These are phyloP conservation scores for Amaurobius ferox DNA, from an alignment of 2,888 invertebrate species.

Conservation along the genomic window DNA sequence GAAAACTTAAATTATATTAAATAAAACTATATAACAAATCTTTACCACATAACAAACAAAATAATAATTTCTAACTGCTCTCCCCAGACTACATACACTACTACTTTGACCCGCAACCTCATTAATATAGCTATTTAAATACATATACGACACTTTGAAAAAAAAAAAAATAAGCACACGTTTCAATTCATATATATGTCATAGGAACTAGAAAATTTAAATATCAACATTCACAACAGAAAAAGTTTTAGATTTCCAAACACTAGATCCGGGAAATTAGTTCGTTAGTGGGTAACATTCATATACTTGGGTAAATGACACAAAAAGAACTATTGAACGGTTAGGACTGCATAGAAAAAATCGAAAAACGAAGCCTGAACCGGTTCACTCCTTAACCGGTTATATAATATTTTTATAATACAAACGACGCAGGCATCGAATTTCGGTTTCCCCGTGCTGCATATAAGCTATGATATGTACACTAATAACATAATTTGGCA, in stretches of 20 bases:
- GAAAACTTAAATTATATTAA: slow-evolving; percentile 18
- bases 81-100: slow-evolving; percentile 32
- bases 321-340: neutral
- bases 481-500: slow-evolving; percentile 21
- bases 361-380: slow-evolving; percentile 34
- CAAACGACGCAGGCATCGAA: slow-evolving; percentile 53
- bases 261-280: neutral
- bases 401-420: slow-evolving; percentile 70
- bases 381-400: slow-evolving; percentile 39
- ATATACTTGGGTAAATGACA: neutral
- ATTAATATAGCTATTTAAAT: slow-evolving; percentile 41
- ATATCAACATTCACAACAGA: slow-evolving; percentile 67
- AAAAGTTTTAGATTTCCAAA: slow-evolving; percentile 23
- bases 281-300: neutral
- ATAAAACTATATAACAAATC: slow-evolving; percentile 12
- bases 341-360: slow-evolving; percentile 7
- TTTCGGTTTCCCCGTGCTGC: slow-evolving; percentile 20
- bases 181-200: slow-evolving; percentile 42
- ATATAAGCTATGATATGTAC: slow-evolving; percentile 24
- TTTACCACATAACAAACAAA: slow-evolving; percentile 25
- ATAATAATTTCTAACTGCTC: slow-evolving; percentile 8
- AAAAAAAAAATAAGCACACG: slow-evolving; percentile 63
- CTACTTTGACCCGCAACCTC: slow-evolving; percentile 44
- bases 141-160: slow-evolving; percentile 39
- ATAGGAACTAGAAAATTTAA: slow-evolving; percentile 67